Evolutionary conservation across 2,797 vertebrate species (phyloP).

Genomic region (Pseudochirops corinnae): DNA sequence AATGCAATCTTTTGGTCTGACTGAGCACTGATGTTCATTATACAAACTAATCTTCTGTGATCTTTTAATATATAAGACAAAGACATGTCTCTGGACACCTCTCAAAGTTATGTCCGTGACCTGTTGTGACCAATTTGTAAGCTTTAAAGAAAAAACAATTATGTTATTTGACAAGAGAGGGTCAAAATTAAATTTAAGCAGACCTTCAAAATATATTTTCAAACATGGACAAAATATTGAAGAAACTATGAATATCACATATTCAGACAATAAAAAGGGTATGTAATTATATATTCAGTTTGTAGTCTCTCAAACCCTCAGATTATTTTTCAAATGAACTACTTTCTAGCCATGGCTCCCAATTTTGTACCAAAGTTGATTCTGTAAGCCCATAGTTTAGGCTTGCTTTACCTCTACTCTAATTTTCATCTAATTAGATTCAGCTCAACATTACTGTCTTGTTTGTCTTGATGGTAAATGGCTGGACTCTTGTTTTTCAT

Average conservation of each 20-base stretch:
- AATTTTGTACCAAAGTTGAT: too few species aligned
- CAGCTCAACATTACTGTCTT: background rate
- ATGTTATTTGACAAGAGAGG: background rate
- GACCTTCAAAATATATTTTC: background rate
- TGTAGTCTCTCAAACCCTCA: background rate
- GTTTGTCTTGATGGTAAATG: constrained; percentile 44
- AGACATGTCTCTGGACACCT: background rate
- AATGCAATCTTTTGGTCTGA: background rate
- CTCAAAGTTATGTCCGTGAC: background rate
- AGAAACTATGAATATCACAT: background rate
- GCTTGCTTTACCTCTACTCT: too few species aligned
- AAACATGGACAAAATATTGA: background rate
- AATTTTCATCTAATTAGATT: too few species aligned
- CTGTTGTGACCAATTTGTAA: background rate
- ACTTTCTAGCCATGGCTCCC: background rate
- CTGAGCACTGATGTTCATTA: background rate
- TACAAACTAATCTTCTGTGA: background rate
- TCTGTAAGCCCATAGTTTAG: too few species aligned
- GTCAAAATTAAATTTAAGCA: background rate
- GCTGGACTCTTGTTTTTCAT: constrained; percentile 22
- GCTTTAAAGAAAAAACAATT: background rate
- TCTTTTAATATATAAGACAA: background rate
- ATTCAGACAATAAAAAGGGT: background rate
- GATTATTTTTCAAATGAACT: background rate
- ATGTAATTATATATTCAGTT: background rate